phyloP scores from a whole-genome alignment of 2,888 invertebrate species.

The Parnassius glacialis region DNA sequence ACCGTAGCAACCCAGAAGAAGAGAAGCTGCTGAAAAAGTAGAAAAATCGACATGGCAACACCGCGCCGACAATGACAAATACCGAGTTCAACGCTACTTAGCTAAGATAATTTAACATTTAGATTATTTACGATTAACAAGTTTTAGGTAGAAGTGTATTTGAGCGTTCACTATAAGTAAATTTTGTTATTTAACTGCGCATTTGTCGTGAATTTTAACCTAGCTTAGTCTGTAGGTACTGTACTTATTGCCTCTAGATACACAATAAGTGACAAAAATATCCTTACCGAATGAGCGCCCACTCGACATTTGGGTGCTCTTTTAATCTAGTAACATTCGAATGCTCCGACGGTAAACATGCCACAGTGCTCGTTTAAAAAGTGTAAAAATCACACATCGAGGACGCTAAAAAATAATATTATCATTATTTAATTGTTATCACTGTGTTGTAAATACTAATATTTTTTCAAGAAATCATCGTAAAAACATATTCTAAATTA shows the following conservation, averaged over 20 bases:
- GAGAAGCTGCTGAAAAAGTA: constrained; percentile 65
- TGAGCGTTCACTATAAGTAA: constrained; percentile 10
- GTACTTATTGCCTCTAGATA: constrained; percentile 25
- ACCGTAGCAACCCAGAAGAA: constrained; percentile 50
- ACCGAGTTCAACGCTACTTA: constrained; percentile 10
- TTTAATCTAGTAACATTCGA: no score
- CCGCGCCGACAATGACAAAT: constrained; percentile 26
- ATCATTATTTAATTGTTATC: no score
- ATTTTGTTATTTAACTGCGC: constrained; percentile 25
- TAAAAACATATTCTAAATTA: no score
- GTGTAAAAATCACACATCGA: no score
- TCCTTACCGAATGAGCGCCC: no score
- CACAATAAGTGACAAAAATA: no score
- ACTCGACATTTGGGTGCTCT: no score
- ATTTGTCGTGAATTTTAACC: constrained; percentile 21
- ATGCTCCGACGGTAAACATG: no score
- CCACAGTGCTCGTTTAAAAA: no score
- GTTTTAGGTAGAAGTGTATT: constrained; percentile 14
- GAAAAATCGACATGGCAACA: constrained; percentile 42
- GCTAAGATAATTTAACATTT: constrained; percentile 3
- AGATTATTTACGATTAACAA: constrained; percentile 2
- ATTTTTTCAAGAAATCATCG: no score
- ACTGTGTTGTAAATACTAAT: no score
- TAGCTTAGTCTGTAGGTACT: constrained; percentile 24
- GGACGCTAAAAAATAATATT: no score